Base-by-base conservation (phyloP, 92 coral and sea anemone species). In the Chrysogorgia sp. region DNA sequence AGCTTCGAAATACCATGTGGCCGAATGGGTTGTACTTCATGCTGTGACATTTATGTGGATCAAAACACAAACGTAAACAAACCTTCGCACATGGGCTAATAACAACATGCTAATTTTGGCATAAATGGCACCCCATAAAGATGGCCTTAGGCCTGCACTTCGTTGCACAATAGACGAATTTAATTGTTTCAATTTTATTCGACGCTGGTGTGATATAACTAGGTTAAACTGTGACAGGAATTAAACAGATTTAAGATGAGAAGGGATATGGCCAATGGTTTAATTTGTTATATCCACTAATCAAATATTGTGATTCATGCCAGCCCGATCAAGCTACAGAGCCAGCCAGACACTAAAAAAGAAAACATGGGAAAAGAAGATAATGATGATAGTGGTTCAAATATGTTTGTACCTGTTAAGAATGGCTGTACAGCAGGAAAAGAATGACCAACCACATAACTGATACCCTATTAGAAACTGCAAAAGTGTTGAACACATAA, bases 301-400 rank as follows among this genome's bases (percentile, higher is more conserved):
- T 26, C 4, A 61, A 61, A 32, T 61, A 40, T 2, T 6, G 40
- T 4, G 67, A 28, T 10, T 28, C 67, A 28, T 61, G 67, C 3
- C 67, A 61, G 10, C 67, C 67, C 2, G 67, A 61, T 7, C 67
- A 61, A 10, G 40, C 67, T 12, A 29, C 34, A 7, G 67, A 61
- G 1, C 67, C 67, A 1, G 65, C 0, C 34, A 23, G 8, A 0
- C 0, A 59, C 1, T 22, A 40, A 59, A 21, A 23, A 13, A 0
- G 6, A 8, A 0, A 59, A 21, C 14, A 7, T 0, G 3, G 15
- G 19, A 0, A 22, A 48, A 48, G 56, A 48, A 48, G 15, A 17
- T 48, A 14, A 17, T 1, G 21, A 22, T 14, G 56, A 22, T 0
- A 17, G 19, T 48, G 21, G 19, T 0, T 22, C 56, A 48, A 1